These are phyloP conservation scores for Babylonia areolata DNA, from an alignment of 1,140 invertebrate species.

Conservation along the genomic window DNA sequence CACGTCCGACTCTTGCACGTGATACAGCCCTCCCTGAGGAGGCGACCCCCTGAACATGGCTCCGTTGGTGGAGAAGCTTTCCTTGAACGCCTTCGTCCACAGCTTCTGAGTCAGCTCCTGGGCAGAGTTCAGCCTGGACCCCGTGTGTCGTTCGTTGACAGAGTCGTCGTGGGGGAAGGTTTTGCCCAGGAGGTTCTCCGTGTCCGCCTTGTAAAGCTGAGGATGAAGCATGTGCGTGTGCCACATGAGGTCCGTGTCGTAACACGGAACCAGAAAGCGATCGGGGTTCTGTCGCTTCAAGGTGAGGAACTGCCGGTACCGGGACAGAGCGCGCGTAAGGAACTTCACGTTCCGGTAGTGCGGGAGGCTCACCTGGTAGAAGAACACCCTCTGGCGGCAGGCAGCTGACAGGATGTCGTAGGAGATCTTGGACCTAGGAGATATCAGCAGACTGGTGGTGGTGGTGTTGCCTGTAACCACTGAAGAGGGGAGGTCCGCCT, in stretches of 20 bases:
- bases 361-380: slow-evolving; percentile 76
- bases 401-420: slow-evolving; percentile 76
- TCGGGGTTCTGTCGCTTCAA: slow-evolving; percentile 75
- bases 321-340: slow-evolving; percentile 71
- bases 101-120: slow-evolving; percentile 59
- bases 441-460: background rate
- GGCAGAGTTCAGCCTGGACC: slow-evolving; percentile 69
- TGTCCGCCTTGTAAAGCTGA: slow-evolving; percentile 73
- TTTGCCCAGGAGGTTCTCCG: slow-evolving; percentile 72
- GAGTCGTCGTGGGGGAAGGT: slow-evolving; percentile 76
- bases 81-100: slow-evolving; percentile 66
- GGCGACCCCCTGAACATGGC: slow-evolving; percentile 74
- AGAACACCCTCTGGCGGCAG: slow-evolving; percentile 73
- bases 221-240: slow-evolving; percentile 77
- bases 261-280: slow-evolving; percentile 78
- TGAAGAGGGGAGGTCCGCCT: slow-evolving; percentile 52
- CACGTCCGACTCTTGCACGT: slow-evolving; percentile 49
- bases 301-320: slow-evolving; percentile 77
- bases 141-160: slow-evolving; percentile 74
- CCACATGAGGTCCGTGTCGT: slow-evolving; percentile 78
- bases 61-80: slow-evolving; percentile 64
- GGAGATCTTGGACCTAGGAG: slow-evolving; percentile 47
- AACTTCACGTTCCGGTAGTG: slow-evolving; percentile 76
- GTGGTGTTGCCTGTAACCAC: too few relatives aligned
- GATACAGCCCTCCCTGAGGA: slow-evolving; percentile 62